Percentiles rank a stretch among this genome's conserved stretches.
Evolutionary conservation across 2,888 invertebrate species (phyloP).

Genomic region (Drosophila subquinaria): DNA sequence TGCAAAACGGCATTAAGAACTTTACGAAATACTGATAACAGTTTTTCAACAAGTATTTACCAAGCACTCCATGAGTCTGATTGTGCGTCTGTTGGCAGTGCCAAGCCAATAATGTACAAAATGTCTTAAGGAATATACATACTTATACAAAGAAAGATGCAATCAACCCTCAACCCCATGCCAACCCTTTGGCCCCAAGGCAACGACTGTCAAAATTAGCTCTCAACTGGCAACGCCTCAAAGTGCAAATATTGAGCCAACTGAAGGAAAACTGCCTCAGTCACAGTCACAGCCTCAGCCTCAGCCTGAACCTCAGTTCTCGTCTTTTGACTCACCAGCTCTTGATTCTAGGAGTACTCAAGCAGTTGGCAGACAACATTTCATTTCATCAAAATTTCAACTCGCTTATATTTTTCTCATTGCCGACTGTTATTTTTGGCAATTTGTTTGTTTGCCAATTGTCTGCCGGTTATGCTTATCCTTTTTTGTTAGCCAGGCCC

Average conservation of each 20-base stretch:
- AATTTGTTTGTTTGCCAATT: constrained; percentile 81
- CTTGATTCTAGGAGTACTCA: constrained; percentile 3
- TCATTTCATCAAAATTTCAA: constrained; percentile 58
- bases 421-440: constrained; percentile 70
- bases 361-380: constrained; percentile 59
- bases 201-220: constrained; percentile 67
- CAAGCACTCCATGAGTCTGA: constrained; percentile 69
- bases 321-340: background rate
- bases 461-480: constrained; percentile 74
- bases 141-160: constrained; percentile 38
- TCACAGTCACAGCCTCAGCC: too few relatives aligned
- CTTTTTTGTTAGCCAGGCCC: constrained; percentile 53
- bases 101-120: constrained; percentile 67
- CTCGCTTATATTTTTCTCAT: constrained; percentile 53
- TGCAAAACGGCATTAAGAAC: constrained; percentile 70
- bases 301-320: too few relatives aligned
- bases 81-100: constrained; percentile 52
- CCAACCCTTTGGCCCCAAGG: constrained; percentile 10
- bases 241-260: constrained; percentile 73
- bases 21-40: constrained; percentile 71
- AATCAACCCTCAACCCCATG: background rate
- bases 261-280: constrained; percentile 43
- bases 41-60: constrained; percentile 62
- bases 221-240: constrained; percentile 67
- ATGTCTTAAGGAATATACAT: constrained; percentile 51